Base-by-base conservation (phyloP, 2,888 invertebrate species). In the Plutella xylostella region DNA sequence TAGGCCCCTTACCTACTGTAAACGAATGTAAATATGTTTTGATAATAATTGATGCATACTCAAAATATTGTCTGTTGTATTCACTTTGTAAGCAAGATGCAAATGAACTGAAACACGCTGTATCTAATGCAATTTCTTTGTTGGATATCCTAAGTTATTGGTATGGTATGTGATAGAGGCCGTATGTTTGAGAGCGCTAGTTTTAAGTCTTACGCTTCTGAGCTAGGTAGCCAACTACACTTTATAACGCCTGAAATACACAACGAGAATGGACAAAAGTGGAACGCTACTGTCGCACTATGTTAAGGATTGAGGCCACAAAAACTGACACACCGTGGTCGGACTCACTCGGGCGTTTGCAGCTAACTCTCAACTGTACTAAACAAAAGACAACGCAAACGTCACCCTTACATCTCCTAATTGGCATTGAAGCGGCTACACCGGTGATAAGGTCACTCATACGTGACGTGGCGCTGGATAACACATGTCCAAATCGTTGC, bases 191-290 rank as follows among this genome's bases (percentile, higher is more conserved):
- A 44, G 12, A 28, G 35, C 3, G 20, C 12, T 1, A 21, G 19
- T 6, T 45, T 46, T 43, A 34, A 15, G 14, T 20, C 19, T 4
- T 48, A 40, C 46, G 14, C 41, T 9, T 38, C 37, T 11, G 46
- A 43, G 1, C 4, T 49, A 12, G 49, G 40, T 4, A 38, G 43
- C 15, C 21, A 43, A 30, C 17, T 47, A 15, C 46, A 46, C n/a
- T 39, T 33, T n/a, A 45, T 45, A 5, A 44, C 46, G 7, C 46
- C 45, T 3, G 49, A 43, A 18, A 45, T 47, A 44, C 47, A 47
- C 14, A 46, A 44, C 12, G 25, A 42, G 1, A 45, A 49, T 25
- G 49, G 49, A 6, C 45, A 49, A n/a, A n/a, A 25, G 47, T 33
- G 1, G 47, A 49, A 30, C 28, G 49, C 6, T 49, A 47, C 34